Evolutionary conservation across 2,113 vertebrate species (phyloP).

Genomic region (Dipodomys merriami): DNA sequence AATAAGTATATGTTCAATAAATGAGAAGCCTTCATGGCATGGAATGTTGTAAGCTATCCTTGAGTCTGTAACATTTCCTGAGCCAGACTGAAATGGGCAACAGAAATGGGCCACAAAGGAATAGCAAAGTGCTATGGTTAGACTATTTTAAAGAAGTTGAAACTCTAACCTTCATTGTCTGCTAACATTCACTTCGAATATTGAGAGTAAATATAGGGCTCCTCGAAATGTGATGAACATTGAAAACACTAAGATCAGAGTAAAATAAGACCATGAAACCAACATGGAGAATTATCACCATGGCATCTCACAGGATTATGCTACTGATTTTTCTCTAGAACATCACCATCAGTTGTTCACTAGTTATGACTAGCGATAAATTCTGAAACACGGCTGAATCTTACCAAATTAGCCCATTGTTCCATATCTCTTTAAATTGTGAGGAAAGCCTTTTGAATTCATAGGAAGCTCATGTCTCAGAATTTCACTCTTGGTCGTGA

Average conservation of each 20-base stretch:
- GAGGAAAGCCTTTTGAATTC: not conserved
- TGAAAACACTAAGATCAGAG: not conserved
- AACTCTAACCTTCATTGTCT: not conserved
- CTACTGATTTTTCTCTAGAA: not conserved
- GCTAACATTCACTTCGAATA: not conserved
- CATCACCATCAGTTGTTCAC: not conserved
- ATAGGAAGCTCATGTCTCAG: not conserved
- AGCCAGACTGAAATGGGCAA: not conserved
- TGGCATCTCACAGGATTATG: not conserved
- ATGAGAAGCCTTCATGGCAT: not conserved
- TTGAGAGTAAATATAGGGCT: not conserved
- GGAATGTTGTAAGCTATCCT: not conserved
- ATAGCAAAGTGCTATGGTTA: not conserved
- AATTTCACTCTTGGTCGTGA: not conserved
- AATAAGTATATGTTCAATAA: not conserved
- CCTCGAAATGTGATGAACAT: slow-evolving; percentile 11
- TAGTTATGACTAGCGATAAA: not conserved
- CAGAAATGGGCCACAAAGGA: not conserved
- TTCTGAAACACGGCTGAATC: not conserved
- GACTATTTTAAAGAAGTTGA: not conserved
- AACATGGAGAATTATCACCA: not conserved
- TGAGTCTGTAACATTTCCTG: not conserved
- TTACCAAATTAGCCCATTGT: not conserved
- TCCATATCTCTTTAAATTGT: not conserved
- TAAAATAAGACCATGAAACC: not conserved